These are phyloP conservation scores for Dicranocentrus wangi DNA, from an alignment of 2,888 invertebrate species.

Conservation along the genomic window DNA sequence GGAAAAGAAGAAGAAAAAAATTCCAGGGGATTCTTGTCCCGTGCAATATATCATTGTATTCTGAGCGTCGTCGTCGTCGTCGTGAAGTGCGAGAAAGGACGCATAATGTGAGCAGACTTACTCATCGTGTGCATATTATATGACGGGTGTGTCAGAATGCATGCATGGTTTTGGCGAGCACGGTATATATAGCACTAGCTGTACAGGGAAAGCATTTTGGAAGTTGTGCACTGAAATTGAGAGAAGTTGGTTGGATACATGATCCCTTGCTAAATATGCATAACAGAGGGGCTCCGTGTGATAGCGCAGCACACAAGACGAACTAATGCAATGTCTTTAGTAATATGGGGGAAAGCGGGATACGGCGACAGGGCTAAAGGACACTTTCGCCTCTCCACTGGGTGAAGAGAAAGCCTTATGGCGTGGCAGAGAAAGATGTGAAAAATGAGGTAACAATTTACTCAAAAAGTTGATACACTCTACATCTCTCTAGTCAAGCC, in stretches of 20 bases:
- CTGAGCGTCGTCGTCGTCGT: not conserved
- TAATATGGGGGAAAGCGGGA: slow-evolving; percentile 1
- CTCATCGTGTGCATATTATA: not conserved
- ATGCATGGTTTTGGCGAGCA: no score
- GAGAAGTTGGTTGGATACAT: no score
- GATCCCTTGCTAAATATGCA: slow-evolving; percentile 48
- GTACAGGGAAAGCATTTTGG: no score
- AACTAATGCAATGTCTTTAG: slow-evolving; percentile 24
- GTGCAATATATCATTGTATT: slow-evolving; percentile 55
- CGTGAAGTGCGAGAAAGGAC: slow-evolving; percentile 25
- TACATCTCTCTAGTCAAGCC: slow-evolving; percentile 35
- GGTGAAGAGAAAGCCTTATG: not conserved
- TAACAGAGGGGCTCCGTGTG: not conserved
- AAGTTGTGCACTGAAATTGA: no score
- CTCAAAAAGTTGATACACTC: slow-evolving; percentile 57
- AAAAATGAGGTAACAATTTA: slow-evolving; percentile 64
- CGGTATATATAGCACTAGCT: no score
- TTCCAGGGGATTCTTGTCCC: slow-evolving; percentile 45
- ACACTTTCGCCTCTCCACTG: slow-evolving; percentile 15
- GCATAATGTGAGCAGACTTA: slow-evolving; percentile 27
- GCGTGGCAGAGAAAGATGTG: slow-evolving; percentile 52
- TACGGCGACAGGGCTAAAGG: slow-evolving; percentile 18
- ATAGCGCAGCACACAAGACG: slow-evolving; percentile 1
- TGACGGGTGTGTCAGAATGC: no score
- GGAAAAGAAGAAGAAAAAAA: slow-evolving; percentile 7